These are phyloP conservation scores for Empidonax alnorum DNA, from an alignment of 2,113 vertebrate species.

Conservation along the genomic window DNA sequence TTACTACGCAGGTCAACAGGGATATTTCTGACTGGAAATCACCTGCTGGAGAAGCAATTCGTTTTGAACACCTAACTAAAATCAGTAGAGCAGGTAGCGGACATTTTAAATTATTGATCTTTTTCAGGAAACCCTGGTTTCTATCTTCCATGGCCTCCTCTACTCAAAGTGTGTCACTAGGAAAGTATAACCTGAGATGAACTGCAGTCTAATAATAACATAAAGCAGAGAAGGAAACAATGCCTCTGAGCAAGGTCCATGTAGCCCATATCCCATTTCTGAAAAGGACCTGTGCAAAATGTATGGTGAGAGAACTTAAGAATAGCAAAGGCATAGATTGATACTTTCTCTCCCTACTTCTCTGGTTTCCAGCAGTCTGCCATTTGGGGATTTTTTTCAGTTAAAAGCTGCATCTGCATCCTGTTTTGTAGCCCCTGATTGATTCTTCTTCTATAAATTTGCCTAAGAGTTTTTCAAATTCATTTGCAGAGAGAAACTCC, in stretches of 20 bases:
- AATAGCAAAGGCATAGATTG: background rate
- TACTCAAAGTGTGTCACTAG: background rate
- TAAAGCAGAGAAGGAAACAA: background rate
- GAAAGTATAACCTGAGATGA: conserved; percentile 15
- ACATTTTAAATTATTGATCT: conserved; percentile 38
- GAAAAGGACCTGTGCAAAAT: background rate
- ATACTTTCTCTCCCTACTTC: background rate
- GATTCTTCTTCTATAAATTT: conserved; percentile 25
- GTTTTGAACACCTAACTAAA: conserved; percentile 68
- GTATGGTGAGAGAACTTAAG: background rate
- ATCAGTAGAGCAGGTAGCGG: conserved; percentile 22
- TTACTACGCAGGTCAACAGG: conserved; percentile 48
- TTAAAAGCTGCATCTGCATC: conserved; percentile 28
- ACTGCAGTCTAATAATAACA: background rate
- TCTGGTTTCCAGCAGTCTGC: background rate
- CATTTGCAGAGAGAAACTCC: background rate
- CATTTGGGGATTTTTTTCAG: background rate
- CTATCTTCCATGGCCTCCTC: background rate
- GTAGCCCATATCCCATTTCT: background rate
- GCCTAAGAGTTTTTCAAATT: conserved; percentile 24
- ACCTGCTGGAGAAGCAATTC: conserved; percentile 71
- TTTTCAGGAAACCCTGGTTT: background rate
- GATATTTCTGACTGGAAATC: conserved; percentile 60
- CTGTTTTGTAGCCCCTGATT: background rate
- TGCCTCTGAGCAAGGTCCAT: background rate